Percentiles rank a stretch among this genome's conserved stretches.
phyloP scores from a whole-genome alignment of 2,113 vertebrate species.

The Chlamydotis undulata region DNA sequence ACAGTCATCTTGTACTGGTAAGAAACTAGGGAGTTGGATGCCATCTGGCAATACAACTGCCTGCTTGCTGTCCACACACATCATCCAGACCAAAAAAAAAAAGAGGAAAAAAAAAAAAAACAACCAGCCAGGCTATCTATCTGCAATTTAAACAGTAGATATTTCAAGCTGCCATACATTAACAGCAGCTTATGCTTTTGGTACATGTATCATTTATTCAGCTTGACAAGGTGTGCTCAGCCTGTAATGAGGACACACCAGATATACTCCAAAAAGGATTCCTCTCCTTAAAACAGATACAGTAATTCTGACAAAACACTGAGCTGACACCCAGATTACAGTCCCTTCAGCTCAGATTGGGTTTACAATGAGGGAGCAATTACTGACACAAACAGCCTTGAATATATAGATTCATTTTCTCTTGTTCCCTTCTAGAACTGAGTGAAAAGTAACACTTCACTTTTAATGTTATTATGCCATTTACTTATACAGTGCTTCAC shows the following conservation, averaged over 20 bases:
- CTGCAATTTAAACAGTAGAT: not conserved
- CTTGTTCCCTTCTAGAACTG: not conserved
- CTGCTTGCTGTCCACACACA: not conserved
- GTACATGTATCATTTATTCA: not conserved
- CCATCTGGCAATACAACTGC: not conserved
- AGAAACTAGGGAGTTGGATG: not conserved
- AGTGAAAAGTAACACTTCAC: not conserved
- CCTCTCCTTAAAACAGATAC: not conserved
- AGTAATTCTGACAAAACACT: not conserved
- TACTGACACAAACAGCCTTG: not conserved
- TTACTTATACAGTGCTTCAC: not conserved
- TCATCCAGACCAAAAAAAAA: not conserved
- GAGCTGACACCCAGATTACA: not conserved
- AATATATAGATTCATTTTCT: not conserved
- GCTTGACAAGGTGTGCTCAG: not conserved
- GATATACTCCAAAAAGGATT: not conserved
- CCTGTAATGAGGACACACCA: not conserved
- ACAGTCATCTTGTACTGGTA: not conserved
- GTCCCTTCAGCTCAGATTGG: not conserved
- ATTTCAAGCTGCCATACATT: not conserved
- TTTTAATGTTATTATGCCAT: not conserved
- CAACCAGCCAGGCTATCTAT: not conserved
- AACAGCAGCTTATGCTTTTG: not conserved
- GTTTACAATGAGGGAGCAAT: not conserved
- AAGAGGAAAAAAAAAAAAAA: not conserved